Base-by-base conservation (phyloP, 2,113 vertebrate species). In the Cephalopterus ornatus region DNA sequence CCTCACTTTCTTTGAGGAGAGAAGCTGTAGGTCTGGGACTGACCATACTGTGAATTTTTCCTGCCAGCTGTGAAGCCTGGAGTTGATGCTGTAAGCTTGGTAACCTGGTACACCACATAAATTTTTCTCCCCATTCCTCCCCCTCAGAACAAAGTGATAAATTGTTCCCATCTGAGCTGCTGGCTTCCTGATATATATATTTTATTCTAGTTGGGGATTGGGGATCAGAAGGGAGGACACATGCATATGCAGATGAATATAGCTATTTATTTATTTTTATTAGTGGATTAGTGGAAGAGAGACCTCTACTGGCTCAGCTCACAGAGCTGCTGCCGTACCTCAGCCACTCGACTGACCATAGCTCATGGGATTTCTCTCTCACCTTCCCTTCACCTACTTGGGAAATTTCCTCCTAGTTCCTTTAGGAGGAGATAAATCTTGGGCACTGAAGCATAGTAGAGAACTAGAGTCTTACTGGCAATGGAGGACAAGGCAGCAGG, bases 241-340 rank as follows among this genome's bases (percentile, higher is more conserved):
- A 13, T 49, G 46, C 2, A 2, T 7, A 23, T 0, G 1, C 24
- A n/a, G 27, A 32, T 44, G 12, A 47, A 82, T 65, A 39, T 14
- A 53, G 50, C 41, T 86, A 80, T 80, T 77, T 93, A 55, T 93
- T 85, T 89, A 81, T 90, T 89, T 86, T 84, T 59, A 87, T 91
- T 33, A 59, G 85, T 91, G 96, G 93, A 42, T 95, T 80, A 84
- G 96, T 91, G 59, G 93, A 95, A 97, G 95, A 97, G 98, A 97
- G 98, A 95, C 97, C 97, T 97, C 98, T 98, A 95, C 97, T 98
- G 98, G 98, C 59, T 93, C 47, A 58, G 83, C 42, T 47, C 3
- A 53, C 37, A 47, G 72, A 81, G 71, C 89, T 2, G 12, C 65
- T 73, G 42, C 76, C 0, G 4, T 37, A 11, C 37, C 17, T 67